These are phyloP conservation scores for Cerceris rybyensis DNA, from an alignment of 2,888 invertebrate species.

Conservation along the genomic window DNA sequence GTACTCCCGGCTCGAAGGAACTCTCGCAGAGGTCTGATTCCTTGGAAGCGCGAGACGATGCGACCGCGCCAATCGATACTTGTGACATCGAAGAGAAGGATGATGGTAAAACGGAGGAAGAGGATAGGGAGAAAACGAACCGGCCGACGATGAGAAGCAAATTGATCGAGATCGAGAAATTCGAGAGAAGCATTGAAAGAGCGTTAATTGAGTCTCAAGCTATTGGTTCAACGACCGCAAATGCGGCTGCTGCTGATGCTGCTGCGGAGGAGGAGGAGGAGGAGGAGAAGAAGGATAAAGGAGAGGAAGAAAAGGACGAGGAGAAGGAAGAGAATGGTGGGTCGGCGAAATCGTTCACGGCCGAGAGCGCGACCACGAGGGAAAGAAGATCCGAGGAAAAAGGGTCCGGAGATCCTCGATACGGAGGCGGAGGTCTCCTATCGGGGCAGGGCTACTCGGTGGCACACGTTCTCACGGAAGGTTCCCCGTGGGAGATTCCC, in stretches of 20 bases:
- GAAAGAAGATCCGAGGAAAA: not conserved
- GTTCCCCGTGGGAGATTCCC: slow-evolving; percentile 77
- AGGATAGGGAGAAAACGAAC: not conserved
- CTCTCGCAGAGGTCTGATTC: slow-evolving; percentile 68
- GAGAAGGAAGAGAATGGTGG: not conserved
- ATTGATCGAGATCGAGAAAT: slow-evolving; percentile 66
- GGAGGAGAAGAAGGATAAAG: not conserved
- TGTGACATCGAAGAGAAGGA: slow-evolving; percentile 14
- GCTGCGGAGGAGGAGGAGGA: not conserved
- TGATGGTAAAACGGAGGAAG: not conserved
- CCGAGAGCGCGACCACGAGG: not conserved
- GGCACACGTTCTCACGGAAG: slow-evolving; percentile 75
- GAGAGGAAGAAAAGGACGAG: no score
- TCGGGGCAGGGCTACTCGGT: slow-evolving; percentile 2
- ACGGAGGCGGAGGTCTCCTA: not conserved
- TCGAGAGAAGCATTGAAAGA: slow-evolving; percentile 65
- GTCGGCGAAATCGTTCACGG: not conserved
- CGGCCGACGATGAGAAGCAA: slow-evolving; percentile 60
- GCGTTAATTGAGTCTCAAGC: slow-evolving; percentile 46
- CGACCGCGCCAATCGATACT: not conserved
- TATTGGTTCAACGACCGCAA: not conserved
- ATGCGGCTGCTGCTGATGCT: no score
- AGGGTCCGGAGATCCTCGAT: not conserved
- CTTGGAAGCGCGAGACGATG: slow-evolving; percentile 51
- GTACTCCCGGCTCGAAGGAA: slow-evolving; percentile 68